Evolutionary conservation across 2,113 vertebrate species (phyloP).

Genomic region (Larimichthys crocea): DNA sequence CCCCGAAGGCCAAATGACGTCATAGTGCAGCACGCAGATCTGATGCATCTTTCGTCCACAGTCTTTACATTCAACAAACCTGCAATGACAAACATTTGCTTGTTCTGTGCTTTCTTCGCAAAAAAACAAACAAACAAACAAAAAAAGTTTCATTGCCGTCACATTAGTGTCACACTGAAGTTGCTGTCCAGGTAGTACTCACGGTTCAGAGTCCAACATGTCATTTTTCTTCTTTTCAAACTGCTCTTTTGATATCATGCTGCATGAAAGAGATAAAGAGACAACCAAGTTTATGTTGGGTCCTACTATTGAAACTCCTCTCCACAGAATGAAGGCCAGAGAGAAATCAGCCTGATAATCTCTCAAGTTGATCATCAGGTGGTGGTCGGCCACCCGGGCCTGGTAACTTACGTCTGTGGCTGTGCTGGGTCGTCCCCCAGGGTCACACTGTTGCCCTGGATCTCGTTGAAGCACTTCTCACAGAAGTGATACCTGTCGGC

Average conservation of each 20-base stretch:
- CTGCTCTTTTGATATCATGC: constrained; percentile 98
- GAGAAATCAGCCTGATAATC: constrained; percentile 9
- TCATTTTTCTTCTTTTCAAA: constrained; percentile 99
- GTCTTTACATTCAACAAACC: constrained; percentile 99
- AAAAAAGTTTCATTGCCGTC: not conserved
- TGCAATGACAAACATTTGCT: constrained; percentile 63
- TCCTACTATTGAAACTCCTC: not conserved
- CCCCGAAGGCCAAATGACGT: constrained; percentile 98
- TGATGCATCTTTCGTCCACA: constrained; percentile 99
- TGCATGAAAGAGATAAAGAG: constrained; percentile 34
- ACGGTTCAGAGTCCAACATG: constrained; percentile 97
- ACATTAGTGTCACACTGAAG: not conserved
- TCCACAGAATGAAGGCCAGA: not conserved
- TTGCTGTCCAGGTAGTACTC: constrained; percentile 79
- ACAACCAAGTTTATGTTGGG: constrained; percentile 20
- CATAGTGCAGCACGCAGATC: constrained; percentile 98
- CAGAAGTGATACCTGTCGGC: constrained; percentile 99
- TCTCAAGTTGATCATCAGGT: constrained; percentile 12
- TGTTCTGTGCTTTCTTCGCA: not conserved
- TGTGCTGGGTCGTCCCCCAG: constrained; percentile 98
- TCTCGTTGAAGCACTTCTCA: constrained; percentile 99
- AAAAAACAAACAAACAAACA: no score
- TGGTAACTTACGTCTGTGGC: constrained; percentile 94
- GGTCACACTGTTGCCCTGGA: constrained; percentile 99
- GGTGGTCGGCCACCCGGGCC: constrained; percentile 1